These are phyloP conservation scores for Amblyornis subalaris DNA, from an alignment of 2,113 vertebrate genomes.

Conservation along the genomic window DNA sequence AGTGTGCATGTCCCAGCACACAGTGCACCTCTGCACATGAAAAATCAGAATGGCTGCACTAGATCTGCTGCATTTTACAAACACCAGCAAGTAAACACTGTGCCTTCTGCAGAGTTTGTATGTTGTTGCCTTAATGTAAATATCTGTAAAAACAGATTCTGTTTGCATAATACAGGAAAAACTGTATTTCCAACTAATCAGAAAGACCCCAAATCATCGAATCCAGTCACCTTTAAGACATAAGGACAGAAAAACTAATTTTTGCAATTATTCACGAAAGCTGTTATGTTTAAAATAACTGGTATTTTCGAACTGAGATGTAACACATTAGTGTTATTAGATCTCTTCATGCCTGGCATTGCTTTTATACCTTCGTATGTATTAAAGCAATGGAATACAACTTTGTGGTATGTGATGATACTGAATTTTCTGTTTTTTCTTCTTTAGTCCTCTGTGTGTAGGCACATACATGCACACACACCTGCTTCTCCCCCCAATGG, in stretches of 20 bases:
- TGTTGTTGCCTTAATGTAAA: background rate
- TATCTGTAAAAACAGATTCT: background rate
- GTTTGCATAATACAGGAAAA: background rate
- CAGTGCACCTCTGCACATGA: background rate
- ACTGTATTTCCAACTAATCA: background rate
- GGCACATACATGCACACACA: rapidly evolving
- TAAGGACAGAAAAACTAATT: background rate
- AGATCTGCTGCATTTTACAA: background rate
- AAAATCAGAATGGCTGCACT: background rate
- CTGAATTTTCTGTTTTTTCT: background rate
- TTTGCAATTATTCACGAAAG: background rate
- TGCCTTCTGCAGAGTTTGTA: background rate
- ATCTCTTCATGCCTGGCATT: background rate
- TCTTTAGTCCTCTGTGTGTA: background rate
- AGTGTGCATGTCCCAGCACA: background rate
- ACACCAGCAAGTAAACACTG: background rate
- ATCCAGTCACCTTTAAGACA: background rate
- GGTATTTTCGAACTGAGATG: background rate
- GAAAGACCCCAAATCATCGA: background rate
- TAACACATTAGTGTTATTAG: background rate
- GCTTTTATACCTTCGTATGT: background rate
- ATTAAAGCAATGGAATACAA: background rate
- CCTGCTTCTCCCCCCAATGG: no score
- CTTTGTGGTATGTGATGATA: background rate
- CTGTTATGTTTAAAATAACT: background rate